Evolutionary conservation across 2,888 invertebrate genomes (phyloP).

Genomic region (Escarpia spicata): DNA sequence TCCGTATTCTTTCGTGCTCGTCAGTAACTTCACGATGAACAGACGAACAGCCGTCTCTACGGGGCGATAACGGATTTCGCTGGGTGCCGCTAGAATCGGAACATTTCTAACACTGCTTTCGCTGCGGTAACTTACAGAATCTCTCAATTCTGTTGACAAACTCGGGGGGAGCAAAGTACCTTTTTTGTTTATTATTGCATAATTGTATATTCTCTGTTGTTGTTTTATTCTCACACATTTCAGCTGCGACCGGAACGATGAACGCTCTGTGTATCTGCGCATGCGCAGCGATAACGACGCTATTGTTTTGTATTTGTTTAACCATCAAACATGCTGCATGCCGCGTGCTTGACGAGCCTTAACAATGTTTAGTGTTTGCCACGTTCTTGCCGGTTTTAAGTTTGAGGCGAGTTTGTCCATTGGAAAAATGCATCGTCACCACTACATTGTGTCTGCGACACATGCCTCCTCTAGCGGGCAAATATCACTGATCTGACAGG

Average conservation of each 20-base stretch:
- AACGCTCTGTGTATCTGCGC: slow-evolving; percentile 1
- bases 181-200: slow-evolving; percentile 9
- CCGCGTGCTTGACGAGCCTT: neutral
- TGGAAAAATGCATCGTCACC: neutral
- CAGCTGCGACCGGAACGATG: neutral
- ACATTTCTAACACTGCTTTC: slow-evolving; percentile 16
- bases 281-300: slow-evolving; percentile 1
- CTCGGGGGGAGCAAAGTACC: neutral
- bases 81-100: neutral
- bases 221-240: slow-evolving; percentile 3
- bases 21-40: neutral
- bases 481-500: neutral
- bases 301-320: neutral
- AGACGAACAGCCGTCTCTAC: neutral
- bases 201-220: neutral
- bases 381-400: slow-evolving; percentile 16
- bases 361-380: neutral
- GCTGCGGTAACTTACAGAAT: neutral
- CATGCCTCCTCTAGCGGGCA: neutral
- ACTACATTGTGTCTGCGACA: neutral
- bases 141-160: neutral
- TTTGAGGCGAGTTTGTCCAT: neutral
- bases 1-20: neutral
- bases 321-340: neutral
- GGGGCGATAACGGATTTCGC: neutral